Conservation (phyloP, 2,797 vertebrate genomes). For the Lagothrix lagotricha region DNA sequence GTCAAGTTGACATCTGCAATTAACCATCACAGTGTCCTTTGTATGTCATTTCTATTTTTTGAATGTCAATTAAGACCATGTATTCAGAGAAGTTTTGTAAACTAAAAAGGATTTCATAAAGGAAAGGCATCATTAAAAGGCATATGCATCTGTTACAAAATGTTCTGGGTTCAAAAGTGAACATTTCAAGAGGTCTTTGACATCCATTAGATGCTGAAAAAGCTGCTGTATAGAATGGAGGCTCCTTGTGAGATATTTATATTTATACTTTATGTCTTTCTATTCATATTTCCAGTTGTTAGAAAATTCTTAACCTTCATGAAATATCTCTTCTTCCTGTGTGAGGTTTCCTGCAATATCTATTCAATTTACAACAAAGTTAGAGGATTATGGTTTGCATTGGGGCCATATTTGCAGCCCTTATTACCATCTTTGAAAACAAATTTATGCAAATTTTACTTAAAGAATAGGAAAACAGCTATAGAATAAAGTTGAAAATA, state of each 20-base stretch:
- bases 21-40: background rate
- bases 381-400: background rate
- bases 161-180: background rate
- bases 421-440: background rate
- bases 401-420: rapidly evolving
- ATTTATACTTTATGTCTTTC: background rate
- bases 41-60: background rate
- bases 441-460: background rate
- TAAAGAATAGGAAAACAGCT: background rate
- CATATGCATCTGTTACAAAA: background rate
- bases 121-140: background rate
- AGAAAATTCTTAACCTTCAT: background rate
- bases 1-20: background rate
- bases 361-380: background rate
- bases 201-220: background rate
- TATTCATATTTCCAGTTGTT: background rate
- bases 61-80: background rate
- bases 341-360: background rate
- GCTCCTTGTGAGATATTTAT: background rate
- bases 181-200: background rate
- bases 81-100: background rate
- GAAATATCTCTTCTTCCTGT: background rate
- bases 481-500: background rate
- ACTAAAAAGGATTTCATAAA: background rate
- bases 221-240: background rate